phyloP scores from a whole-genome alignment of 2,797 vertebrate genomes.

The Sebastes diaconus region DNA sequence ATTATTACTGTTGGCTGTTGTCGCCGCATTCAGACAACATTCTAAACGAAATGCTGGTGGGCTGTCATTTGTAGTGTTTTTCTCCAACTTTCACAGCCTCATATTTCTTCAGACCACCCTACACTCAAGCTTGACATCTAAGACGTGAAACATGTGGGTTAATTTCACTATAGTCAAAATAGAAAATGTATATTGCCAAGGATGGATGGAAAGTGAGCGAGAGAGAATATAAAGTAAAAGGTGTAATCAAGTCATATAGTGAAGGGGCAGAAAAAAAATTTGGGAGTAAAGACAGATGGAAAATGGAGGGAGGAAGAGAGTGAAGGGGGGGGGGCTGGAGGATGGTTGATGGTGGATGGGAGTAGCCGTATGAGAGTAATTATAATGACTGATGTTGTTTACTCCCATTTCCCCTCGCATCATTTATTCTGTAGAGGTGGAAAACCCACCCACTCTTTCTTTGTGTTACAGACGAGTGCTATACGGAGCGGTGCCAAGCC shows the following conservation, averaged over 20 bases:
- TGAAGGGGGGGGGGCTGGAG: slow-evolving; percentile 26
- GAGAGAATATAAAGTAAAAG: slow-evolving; percentile 22
- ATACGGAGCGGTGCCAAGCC: slow-evolving; percentile 52
- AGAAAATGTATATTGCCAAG: background rate
- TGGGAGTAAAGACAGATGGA: slow-evolving; percentile 65
- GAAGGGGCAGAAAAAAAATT: slow-evolving; percentile 1
- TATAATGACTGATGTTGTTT: slow-evolving; percentile 84
- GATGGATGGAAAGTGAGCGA: slow-evolving; percentile 1
- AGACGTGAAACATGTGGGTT: background rate
- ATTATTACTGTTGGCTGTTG: slow-evolving; percentile 51
- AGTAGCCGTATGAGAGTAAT: slow-evolving; percentile 79
- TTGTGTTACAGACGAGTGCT: slow-evolving; percentile 48
- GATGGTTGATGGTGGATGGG: slow-evolving; percentile 67
- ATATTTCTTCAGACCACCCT: slow-evolving; percentile 46
- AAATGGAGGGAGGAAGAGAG: slow-evolving; percentile 49
- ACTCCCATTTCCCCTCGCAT: slow-evolving; percentile 82
- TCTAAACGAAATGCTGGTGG: slow-evolving; percentile 29
- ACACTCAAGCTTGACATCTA: background rate
- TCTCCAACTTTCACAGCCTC: slow-evolving; percentile 36
- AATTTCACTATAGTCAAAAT: background rate
- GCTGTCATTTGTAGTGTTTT: slow-evolving; percentile 25
- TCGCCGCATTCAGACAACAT: slow-evolving; percentile 30
- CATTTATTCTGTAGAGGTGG: slow-evolving; percentile 81
- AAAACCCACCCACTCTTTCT: slow-evolving; percentile 73
- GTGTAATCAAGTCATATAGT: slow-evolving; percentile 28